A percentile compares a stretch with the other conserved stretches of the same genome.
These are phyloP conservation scores for Rhagonycha fulva DNA, from an alignment of 2,888 invertebrate genomes.

Conservation along the genomic window DNA sequence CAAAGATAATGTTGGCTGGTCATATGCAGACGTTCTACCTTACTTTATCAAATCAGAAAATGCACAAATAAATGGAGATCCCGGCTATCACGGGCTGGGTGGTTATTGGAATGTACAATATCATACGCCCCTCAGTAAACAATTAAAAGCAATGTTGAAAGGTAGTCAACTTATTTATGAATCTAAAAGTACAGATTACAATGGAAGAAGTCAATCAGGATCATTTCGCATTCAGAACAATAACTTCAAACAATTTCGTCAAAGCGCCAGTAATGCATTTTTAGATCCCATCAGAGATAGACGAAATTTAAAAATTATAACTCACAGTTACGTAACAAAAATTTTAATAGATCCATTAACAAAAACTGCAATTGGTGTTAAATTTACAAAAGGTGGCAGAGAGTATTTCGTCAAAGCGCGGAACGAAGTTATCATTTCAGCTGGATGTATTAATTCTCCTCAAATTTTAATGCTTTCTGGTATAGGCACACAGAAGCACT, in stretches of 20 bases:
- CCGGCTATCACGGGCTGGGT: neutral
- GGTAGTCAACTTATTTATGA: neutral
- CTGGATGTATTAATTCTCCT: conserved; percentile 65
- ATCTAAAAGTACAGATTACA: conserved; percentile 57
- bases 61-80: neutral
- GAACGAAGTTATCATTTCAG: conserved; percentile 66
- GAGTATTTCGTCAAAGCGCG: conserved; percentile 56
- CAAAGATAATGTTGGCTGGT: neutral
- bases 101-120: neutral
- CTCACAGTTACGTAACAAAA: conserved; percentile 60
- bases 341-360: conserved; percentile 62
- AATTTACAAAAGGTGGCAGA: conserved; percentile 57
- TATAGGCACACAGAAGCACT: conserved; percentile 64
- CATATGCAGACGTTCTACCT: neutral
- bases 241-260: conserved; percentile 61
- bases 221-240: conserved; percentile 66
- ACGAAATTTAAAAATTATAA: conserved; percentile 58
- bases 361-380: conserved; percentile 59
- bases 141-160: neutral
- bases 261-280: conserved; percentile 67
- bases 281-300: conserved; percentile 66
- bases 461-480: conserved; percentile 68
- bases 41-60: neutral
- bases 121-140: neutral
- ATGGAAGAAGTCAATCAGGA: conserved; percentile 65